Base-by-base conservation (phyloP, 2,113 vertebrate genomes). In the Phyllostomus hastatus region DNA sequence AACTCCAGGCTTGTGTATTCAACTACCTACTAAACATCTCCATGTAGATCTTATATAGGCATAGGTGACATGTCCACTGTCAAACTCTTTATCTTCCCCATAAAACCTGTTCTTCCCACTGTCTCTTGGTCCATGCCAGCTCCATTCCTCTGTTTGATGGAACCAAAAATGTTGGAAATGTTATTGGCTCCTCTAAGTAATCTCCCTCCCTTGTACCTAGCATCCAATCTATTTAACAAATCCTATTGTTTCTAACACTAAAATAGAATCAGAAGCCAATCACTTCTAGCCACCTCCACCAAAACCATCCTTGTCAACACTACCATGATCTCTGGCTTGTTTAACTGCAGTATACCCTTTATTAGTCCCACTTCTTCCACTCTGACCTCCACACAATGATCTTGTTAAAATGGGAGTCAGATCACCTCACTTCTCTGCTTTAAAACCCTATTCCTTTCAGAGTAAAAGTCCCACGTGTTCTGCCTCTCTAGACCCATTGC, bases 1-100 rank as follows among this genome's bases (percentile, higher is more conserved):
- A 78, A 69, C 26, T 86, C 33, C 12, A 79, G 24, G 33, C n/a
- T 72, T 96, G 35, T 76, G 41, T 73, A n/a, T 41, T 81, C 76
- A 83, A 41, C 46, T 17, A 7, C 43, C 70, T 75, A n/a, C 33
- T 78, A 69, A 82, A 33, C 16, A 75, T 86, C 33, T 83, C 35
- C 38, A 26, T 15, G 20, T 28, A 86, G 61, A 38, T 78, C 69
- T 50, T 81, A n/a, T 86, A 80, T 3, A 73, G 46, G n/a, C 15
- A 91, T 88, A 66, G 33, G 20, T 94, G 81, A 54, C 1, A 26
- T 70, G 43, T 19, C 84, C 64, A 73, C 26, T 70, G 35, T 88
- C 35, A 88, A 38, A 95, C 12, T 38, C 31, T 38, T 70, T 14
- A 54, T 86, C n/a, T 69, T 97, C 16, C 28, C 52, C 35, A 67